Evolutionary conservation across 2,113 vertebrate species (phyloP).

Genomic region (Atlantisia rogersi): DNA sequence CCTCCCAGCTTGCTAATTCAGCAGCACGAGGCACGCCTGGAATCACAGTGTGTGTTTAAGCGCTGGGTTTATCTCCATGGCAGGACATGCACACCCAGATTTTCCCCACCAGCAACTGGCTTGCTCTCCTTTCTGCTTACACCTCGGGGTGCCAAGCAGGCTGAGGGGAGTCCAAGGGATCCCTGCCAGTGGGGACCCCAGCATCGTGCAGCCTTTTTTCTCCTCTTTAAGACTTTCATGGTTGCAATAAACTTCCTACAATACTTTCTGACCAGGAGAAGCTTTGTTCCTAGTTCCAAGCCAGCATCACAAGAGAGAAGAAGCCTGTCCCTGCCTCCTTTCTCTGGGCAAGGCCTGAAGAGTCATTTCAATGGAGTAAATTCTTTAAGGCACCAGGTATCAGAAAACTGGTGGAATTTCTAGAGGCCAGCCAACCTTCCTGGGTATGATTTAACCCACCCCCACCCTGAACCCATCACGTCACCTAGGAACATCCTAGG

Average conservation of each 20-base stretch:
- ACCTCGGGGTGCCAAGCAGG: background rate
- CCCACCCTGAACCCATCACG: background rate
- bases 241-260: background rate
- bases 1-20: background rate
- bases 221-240: background rate
- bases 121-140: background rate
- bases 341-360: background rate
- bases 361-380: background rate
- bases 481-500: background rate
- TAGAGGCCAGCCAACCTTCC: fast-evolving
- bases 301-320: fast-evolving
- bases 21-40: fast-evolving
- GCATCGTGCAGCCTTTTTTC: background rate
- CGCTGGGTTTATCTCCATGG: background rate
- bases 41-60: background rate
- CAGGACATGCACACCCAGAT: background rate
- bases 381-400: background rate
- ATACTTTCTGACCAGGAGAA: background rate
- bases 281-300: background rate
- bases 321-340: background rate
- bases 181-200: background rate
- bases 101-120: background rate
- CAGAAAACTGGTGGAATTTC: background rate
- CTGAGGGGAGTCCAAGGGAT: background rate
- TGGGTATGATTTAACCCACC: background rate